Evolutionary conservation across 2,113 vertebrate species (phyloP).

Genomic region (Microtus pennsylvanicus): DNA sequence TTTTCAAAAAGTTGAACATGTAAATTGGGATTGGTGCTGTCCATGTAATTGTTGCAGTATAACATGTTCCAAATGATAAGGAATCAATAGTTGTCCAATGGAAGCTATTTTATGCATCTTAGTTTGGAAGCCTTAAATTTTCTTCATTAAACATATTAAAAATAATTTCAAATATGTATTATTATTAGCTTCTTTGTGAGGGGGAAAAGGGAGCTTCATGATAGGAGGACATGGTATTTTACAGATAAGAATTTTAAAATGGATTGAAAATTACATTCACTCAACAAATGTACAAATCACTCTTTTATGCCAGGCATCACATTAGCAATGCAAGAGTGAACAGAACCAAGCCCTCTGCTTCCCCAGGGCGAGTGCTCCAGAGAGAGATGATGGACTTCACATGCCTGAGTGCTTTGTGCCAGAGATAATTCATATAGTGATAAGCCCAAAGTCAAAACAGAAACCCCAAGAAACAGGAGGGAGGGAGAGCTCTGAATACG

Average conservation of each 20-base stretch:
- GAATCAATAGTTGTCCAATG: neutral
- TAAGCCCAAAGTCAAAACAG: neutral
- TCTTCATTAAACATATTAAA: neutral
- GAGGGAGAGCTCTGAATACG: neutral
- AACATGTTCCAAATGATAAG: slow-evolving; percentile 25
- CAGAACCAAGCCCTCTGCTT: neutral
- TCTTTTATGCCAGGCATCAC: neutral
- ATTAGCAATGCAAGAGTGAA: neutral
- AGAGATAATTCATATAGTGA: neutral
- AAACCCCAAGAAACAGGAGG: neutral
- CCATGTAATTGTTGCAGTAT: neutral
- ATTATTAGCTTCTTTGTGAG: neutral
- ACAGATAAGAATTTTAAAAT: neutral
- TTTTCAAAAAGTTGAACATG: neutral
- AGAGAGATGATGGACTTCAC: neutral
- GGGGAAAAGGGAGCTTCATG: neutral
- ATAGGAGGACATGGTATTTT: neutral
- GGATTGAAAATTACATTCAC: slow-evolving; percentile 2
- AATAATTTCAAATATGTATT: neutral
- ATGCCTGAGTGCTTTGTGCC: neutral
- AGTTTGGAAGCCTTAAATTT: neutral
- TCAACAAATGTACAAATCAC: neutral
- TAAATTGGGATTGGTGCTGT: neutral
- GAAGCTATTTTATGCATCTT: neutral
- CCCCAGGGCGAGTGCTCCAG: neutral